A percentile compares a stretch with the other conserved stretches of the same genome.
phyloP scores from a whole-genome alignment of 2,888 invertebrate genomes.

The Capitulum mitella region DNA sequence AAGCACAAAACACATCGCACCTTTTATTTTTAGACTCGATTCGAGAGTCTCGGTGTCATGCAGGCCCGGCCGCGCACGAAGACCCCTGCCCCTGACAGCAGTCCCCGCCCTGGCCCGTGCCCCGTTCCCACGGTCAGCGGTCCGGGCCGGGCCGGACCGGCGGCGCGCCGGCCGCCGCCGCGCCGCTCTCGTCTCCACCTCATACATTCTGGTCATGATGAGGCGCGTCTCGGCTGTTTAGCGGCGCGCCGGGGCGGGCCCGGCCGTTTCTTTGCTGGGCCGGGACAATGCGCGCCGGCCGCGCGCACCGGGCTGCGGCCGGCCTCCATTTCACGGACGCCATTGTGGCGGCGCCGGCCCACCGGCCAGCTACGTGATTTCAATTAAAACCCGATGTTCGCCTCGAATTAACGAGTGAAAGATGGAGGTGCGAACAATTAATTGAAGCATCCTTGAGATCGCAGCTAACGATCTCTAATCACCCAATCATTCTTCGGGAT shows the following conservation, averaged over 20 bases:
- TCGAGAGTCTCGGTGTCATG: background rate
- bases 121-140: background rate
- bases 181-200: background rate
- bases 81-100: too few relatives aligned
- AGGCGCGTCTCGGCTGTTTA: background rate
- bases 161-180: background rate
- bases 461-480: slow-evolving; percentile 7
- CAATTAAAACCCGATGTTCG: background rate
- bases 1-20: too few relatives aligned
- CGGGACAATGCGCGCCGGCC: background rate
- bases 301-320: background rate
- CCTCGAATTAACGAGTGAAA: slow-evolving; percentile 14
- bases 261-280: background rate
- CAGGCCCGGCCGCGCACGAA: too few relatives aligned
- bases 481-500: slow-evolving; percentile 10
- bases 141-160: too few relatives aligned
- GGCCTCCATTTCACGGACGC: background rate
- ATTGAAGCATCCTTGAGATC: slow-evolving; percentile 22
- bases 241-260: background rate
- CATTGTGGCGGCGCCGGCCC: background rate
- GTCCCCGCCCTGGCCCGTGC: too few relatives aligned
- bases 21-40: too few relatives aligned
- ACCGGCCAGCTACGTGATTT: background rate
- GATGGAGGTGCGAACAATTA: slow-evolving; percentile 22
- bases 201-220: background rate